phyloP scores from a whole-genome alignment of 1,140 invertebrate genomes.

The Aphis craccivora region DNA sequence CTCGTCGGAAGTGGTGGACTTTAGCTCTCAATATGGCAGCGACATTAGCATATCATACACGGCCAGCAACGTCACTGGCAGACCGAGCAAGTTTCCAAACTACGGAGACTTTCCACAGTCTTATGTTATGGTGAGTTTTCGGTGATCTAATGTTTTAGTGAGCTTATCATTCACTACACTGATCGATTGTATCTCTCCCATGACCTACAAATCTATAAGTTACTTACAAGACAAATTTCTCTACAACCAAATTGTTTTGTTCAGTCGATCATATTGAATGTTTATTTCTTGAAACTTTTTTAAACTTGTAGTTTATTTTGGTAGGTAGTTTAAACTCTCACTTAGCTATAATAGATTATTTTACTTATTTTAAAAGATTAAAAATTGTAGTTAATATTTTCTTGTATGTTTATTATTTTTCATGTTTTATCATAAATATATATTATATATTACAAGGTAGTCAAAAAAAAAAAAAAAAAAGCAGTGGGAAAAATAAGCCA shows the following conservation, averaged over 20 bases:
- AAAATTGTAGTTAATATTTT: no score
- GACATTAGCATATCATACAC: slow-evolving; percentile 87
- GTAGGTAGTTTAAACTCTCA: no score
- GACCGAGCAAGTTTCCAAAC: slow-evolving; percentile 81
- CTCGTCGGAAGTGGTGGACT: slow-evolving; percentile 76
- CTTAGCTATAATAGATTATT: no score
- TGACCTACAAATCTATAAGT: neutral
- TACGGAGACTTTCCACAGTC: slow-evolving; percentile 91
- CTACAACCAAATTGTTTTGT: neutral
- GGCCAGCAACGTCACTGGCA: slow-evolving; percentile 83
- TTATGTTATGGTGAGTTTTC: slow-evolving; percentile 80
- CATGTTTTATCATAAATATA: no score
- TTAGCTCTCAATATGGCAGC: slow-evolving; percentile 89
- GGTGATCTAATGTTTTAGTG: neutral
- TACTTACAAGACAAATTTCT: neutral
- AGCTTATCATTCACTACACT: neutral
- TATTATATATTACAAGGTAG: no score
- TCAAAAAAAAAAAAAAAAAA: no score
- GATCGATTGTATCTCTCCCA: neutral
- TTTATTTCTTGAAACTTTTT: neutral
- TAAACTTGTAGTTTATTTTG: neutral
- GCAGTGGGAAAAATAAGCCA: no score
- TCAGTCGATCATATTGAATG: neutral
- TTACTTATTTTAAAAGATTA: no score
- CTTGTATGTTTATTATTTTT: no score